A percentile compares a stretch with the other conserved stretches of the same genome.
Conservation (phyloP, 1,140 invertebrate species). For the Drosophila sturtevanti region DNA sequence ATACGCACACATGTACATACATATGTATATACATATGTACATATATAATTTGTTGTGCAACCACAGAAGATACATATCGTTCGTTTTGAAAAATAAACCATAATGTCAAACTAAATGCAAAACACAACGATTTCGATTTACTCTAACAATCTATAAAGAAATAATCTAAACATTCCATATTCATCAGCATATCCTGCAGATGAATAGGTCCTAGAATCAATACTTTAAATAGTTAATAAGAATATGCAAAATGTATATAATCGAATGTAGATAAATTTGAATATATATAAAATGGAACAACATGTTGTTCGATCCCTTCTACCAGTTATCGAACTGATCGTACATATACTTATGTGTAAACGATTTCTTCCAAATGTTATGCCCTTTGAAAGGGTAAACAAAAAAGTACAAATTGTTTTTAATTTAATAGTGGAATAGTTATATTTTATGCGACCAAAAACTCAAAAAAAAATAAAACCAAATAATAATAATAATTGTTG, state of each 20-base stretch:
- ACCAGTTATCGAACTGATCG: too few relatives aligned
- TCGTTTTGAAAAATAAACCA: constrained; percentile 30
- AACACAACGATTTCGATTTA: not conserved
- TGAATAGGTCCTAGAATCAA: too few relatives aligned
- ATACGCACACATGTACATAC: constrained; percentile 13
- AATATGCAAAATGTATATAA: too few relatives aligned
- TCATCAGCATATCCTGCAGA: too few relatives aligned
- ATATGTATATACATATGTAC: constrained; percentile 28
- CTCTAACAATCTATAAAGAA: not conserved
- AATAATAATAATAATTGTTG: constrained; percentile 19
- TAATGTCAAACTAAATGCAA: constrained; percentile 40
- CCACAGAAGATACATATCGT: constrained; percentile 26
- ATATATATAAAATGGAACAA: too few relatives aligned
- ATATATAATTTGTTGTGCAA: constrained; percentile 44
- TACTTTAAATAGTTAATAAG: too few relatives aligned
- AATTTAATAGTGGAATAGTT: constrained; percentile 16
- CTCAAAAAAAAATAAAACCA: constrained; percentile 29
- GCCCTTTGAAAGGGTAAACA: not conserved
- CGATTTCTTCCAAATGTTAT: too few relatives aligned
- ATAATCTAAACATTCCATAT: too few relatives aligned
- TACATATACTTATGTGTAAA: too few relatives aligned
- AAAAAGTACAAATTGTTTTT: constrained; percentile 29
- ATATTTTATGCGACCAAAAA: constrained; percentile 23
- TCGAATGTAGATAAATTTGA: too few relatives aligned
- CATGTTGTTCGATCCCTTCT: too few relatives aligned